Percentiles rank a stretch among this genome's conserved stretches.
Evolutionary conservation across 92 coral and sea anemone genomes (phyloP).

Genomic region (Zoanthus solanderi): DNA sequence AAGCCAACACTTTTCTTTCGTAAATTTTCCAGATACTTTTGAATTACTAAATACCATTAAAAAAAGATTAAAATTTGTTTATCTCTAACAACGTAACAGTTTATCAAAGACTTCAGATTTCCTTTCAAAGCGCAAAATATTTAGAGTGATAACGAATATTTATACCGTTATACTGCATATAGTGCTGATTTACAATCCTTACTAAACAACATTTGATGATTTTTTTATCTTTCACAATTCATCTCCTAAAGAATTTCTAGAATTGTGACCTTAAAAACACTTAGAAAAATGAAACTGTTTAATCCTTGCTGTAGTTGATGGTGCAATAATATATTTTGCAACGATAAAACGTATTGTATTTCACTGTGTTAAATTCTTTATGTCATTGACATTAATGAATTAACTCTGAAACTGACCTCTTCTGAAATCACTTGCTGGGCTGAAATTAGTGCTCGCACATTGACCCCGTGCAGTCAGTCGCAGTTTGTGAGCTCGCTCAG

Average conservation of each 20-base stretch:
- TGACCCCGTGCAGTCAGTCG: background rate
- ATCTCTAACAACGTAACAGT: background rate
- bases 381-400: constrained; percentile 18
- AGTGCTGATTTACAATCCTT: background rate
- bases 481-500: background rate
- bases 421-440: constrained; percentile 25
- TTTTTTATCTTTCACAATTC: background rate
- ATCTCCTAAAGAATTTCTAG: constrained; percentile 1
- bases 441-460: background rate
- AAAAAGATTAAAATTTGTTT: background rate
- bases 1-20: background rate
- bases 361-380: constrained; percentile 15
- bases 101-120: background rate
- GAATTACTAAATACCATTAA: constrained; percentile 4
- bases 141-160: too few relatives aligned
- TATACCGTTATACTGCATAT: too few relatives aligned
- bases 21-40: constrained; percentile 36
- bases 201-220: background rate
- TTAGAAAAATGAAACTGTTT: constrained; percentile 26
- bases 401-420: constrained; percentile 24
- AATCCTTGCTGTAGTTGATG: constrained; percentile 16
- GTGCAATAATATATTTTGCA: constrained; percentile 34
- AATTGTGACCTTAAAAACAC: constrained; percentile 15
- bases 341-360: constrained; percentile 23
- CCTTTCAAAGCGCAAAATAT: background rate